A percentile compares a stretch with the other conserved stretches of the same genome.
Conservation (phyloP, 2,888 invertebrate species). For the Drosophila neotestacea region DNA sequence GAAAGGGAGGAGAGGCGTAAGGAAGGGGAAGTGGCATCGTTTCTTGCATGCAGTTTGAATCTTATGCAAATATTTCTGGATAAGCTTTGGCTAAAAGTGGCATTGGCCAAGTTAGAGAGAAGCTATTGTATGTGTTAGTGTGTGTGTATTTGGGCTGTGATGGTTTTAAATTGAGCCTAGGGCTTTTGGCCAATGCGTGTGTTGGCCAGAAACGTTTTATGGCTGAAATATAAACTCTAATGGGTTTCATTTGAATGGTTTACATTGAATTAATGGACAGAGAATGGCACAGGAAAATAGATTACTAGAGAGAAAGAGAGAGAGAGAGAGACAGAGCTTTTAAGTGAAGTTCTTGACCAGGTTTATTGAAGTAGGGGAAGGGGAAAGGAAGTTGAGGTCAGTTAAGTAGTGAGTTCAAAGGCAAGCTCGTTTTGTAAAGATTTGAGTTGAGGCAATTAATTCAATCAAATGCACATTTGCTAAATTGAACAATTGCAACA, state of each 20-base stretch:
- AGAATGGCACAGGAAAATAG: constrained; percentile 8
- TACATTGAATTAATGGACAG: constrained; percentile 61
- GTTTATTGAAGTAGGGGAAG: background rate
- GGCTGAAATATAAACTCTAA: constrained; percentile 72
- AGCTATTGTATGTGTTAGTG: constrained; percentile 18
- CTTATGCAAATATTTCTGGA: constrained; percentile 78
- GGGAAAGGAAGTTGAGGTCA: background rate
- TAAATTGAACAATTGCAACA: constrained; percentile 1
- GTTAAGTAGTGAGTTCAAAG: background rate
- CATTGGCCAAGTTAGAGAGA: constrained; percentile 28
- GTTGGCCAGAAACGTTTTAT: constrained; percentile 53
- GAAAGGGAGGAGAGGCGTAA: background rate
- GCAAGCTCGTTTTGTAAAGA: background rate
- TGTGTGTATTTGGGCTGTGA: constrained; percentile 22
- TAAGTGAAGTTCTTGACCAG: background rate
- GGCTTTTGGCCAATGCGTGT: constrained; percentile 41
- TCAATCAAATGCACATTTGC: background rate
- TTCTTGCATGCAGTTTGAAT: constrained; percentile 72
- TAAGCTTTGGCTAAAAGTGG: constrained; percentile 68
- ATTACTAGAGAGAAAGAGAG: background rate
- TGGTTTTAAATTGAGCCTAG: constrained; percentile 67
- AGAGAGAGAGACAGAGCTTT: background rate
- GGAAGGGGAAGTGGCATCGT: constrained; percentile 27
- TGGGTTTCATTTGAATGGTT: constrained; percentile 71
- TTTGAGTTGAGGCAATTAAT: background rate